Evolutionary conservation across 1,140 invertebrate genomes (phyloP).

Genomic region (Coenobita brevimanus): DNA sequence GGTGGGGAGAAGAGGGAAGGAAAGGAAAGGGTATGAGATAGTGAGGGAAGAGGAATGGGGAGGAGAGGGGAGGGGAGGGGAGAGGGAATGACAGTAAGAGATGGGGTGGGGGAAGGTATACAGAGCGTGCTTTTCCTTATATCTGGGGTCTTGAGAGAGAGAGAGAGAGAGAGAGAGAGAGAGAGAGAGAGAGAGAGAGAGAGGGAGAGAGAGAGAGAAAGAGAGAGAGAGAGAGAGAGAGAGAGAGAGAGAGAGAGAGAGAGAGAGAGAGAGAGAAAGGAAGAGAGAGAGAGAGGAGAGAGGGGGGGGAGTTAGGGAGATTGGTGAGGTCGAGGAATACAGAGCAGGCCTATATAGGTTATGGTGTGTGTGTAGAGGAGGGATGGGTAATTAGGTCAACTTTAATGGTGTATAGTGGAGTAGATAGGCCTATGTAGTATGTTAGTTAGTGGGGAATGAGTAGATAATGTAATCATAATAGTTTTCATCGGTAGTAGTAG

Average conservation of each 20-base stretch:
- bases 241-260: constrained; percentile 10
- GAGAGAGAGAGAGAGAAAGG: background rate
- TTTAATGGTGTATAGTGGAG: too few species aligned
- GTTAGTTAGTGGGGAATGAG: too few species aligned
- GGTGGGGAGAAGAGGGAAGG: background rate
- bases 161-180: background rate
- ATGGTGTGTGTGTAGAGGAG: too few species aligned
- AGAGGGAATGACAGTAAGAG: background rate
- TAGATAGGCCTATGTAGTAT: too few species aligned
- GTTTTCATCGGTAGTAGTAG: too few species aligned
- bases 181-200: constrained; percentile 34
- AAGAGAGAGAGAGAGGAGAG: background rate
- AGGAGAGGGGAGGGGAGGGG: background rate
- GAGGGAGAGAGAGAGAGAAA: constrained; percentile 32
- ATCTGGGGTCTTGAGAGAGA: background rate
- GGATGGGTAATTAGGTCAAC: too few species aligned
- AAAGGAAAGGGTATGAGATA: background rate
- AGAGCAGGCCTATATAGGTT: too few species aligned
- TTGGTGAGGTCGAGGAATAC: background rate
- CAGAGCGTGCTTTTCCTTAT: too few species aligned
- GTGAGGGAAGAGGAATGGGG: background rate
- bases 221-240: constrained; percentile 29
- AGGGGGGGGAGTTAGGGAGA: too few species aligned
- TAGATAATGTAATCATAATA: too few species aligned
- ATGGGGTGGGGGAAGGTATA: background rate